Base-by-base conservation (phyloP, 2,113 vertebrate genomes). In the Rhizomys pruinosus region DNA sequence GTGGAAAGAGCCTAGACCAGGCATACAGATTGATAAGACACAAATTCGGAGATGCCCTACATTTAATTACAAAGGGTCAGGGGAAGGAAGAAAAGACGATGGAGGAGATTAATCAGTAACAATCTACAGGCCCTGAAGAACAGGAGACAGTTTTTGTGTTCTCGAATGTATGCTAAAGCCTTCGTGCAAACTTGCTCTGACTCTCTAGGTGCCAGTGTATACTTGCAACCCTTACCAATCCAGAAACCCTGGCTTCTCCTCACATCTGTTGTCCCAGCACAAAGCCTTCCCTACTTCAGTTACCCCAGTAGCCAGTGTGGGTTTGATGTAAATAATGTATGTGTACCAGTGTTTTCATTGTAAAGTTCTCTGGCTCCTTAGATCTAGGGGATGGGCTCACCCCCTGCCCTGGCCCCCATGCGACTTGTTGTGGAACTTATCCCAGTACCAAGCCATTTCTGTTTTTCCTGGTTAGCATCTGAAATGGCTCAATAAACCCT, bases 21-120 rank as follows among this genome's bases (percentile, higher is more conserved):
- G 87, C 93, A 87, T 91, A 47, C 44, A 77, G 57, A 82, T 78
- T 93, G 92, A 93, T 76, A 88, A 74, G 61, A 68, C 37, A 68
- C 74, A 68, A 57, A n/a, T 84, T 89, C 69, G 17, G 78, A 82
- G 16, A 44, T 76, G 68, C 68, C 69, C 86, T 76, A 68, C 71
- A 76, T 93, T 89, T 89, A 59, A 57, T 59, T 42, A 68, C 78
- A 76, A 82, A 89, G 11, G 44, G 32, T n/a, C 69, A 89, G 37
- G 6, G 59, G 59, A 29, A 20, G 11, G 63, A 81, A 88, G 59
- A 61, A 42, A 44, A 84, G 78, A 47, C 16, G 69, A 37, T 66
- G 47, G 29, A 17, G 57, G 25, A 82, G 44, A 66, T 76, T 76
- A 44, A 59, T 74, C 3, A 10, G 32, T 64, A 88, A 34, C 69